A percentile compares a stretch with the other conserved stretches of the same genome.
These are phyloP conservation scores for Aurelia sp. DNA, from an alignment of 30 jellyfish, hydroid and myxozoan species.

Conservation along the genomic window DNA sequence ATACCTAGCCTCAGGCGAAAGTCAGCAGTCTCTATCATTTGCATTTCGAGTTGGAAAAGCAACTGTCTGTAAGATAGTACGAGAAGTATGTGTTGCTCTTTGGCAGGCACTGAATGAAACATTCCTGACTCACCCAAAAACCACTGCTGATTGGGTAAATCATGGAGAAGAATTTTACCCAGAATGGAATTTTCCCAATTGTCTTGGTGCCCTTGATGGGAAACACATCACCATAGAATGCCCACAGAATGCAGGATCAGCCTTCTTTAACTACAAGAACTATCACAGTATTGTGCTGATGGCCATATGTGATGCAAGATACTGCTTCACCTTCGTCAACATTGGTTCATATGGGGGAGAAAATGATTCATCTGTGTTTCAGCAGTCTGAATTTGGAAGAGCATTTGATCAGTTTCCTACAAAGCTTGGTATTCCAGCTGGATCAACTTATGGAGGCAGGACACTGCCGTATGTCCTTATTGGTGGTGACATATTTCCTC, in stretches of 20 bases:
- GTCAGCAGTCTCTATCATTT: slow-evolving; percentile 28
- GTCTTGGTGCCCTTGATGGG: slow-evolving; percentile 67
- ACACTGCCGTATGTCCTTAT: slow-evolving; percentile 55
- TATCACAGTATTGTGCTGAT: slow-evolving; percentile 46
- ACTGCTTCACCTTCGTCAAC: slow-evolving; percentile 41
- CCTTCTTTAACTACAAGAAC: slow-evolving; percentile 41
- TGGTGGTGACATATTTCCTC: slow-evolving; percentile 55
- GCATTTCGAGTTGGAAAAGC: slow-evolving; percentile 30
- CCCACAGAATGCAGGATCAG: slow-evolving; percentile 46
- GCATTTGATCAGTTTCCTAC: slow-evolving; percentile 16
- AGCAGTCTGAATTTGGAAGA: slow-evolving; percentile 18
- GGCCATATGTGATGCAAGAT: slow-evolving; percentile 59
- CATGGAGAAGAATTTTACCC: slow-evolving; percentile 18
- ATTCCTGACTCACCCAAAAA: slow-evolving; percentile 29
- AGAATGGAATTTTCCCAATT: slow-evolving; percentile 40
- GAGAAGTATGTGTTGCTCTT: not conserved
- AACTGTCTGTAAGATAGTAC: slow-evolving; percentile 25
- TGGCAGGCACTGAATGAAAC: slow-evolving; percentile 18
- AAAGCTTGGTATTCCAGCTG: slow-evolving; percentile 15
- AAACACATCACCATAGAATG: slow-evolving; percentile 46
- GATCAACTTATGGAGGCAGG: not conserved
- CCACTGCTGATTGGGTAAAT: slow-evolving; percentile 52
- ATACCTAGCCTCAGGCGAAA: slow-evolving; percentile 55
- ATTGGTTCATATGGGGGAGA: slow-evolving; percentile 51
- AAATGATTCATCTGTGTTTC: slow-evolving; percentile 28